phyloP scores from a whole-genome alignment of 2,113 vertebrate genomes.

The Oncorhynchus nerka region DNA sequence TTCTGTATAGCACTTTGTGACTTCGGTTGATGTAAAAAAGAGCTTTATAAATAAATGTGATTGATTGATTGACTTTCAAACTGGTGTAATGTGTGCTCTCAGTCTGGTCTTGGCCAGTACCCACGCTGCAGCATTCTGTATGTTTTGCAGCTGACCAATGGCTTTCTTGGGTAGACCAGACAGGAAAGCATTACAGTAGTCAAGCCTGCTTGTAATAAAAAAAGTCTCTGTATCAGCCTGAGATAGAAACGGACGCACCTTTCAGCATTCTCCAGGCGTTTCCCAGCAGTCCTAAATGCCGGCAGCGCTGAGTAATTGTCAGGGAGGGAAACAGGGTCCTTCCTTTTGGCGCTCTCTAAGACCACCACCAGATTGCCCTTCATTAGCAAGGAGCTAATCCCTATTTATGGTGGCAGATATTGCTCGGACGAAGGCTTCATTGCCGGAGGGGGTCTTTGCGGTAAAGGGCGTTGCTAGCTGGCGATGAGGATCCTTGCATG shows the following conservation, averaged over 20 bases:
- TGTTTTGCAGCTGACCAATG: too few relatives aligned
- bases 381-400: conserved; percentile 64
- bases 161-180: too few relatives aligned
- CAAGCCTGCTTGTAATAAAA: too few relatives aligned
- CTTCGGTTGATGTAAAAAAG: too few relatives aligned
- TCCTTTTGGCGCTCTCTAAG: conserved; percentile 31
- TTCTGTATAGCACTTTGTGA: too few relatives aligned
- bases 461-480: conserved; percentile 20
- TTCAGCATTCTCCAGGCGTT: conserved; percentile 34
- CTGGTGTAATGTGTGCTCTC: too few relatives aligned
- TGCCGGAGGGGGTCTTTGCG: conserved; percentile 10
- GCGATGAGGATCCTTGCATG: not conserved
- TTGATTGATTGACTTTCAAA: not conserved
- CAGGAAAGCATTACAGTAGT: too few relatives aligned
- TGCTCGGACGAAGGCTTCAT: conserved; percentile 31
- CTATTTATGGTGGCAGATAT: conserved; percentile 44
- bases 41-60: too few relatives aligned
- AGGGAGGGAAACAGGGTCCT: conserved; percentile 27
- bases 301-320: conserved; percentile 32
- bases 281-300: conserved; percentile 38
- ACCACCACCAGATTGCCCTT: conserved; percentile 57
- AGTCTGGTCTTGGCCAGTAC: too few relatives aligned
- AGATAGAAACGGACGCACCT: too few relatives aligned
- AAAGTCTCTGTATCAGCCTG: too few relatives aligned
- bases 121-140: too few relatives aligned